Conservation (phyloP, 1,140 invertebrate genomes). For the Akabosia matsudoensis region DNA sequence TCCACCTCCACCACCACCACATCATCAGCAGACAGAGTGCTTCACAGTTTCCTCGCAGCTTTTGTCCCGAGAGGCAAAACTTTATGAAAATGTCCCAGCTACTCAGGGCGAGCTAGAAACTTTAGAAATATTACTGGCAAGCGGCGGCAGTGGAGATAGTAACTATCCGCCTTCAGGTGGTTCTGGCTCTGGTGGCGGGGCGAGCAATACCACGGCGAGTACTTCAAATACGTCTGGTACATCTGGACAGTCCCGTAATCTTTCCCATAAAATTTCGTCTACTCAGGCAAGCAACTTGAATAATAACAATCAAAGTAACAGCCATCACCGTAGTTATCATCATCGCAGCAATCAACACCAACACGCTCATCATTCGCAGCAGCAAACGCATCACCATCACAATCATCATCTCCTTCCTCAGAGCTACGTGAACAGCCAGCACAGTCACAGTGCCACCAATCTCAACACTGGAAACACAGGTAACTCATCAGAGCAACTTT, state of each 20-base stretch:
- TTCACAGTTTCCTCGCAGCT: slow-evolving; percentile 45
- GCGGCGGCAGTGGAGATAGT: slow-evolving; percentile 24
- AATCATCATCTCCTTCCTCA: slow-evolving; percentile 10
- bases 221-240: slow-evolving; percentile 29
- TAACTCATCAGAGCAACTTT: slow-evolving; percentile 29
- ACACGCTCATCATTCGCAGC: background rate
- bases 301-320: slow-evolving; percentile 5
- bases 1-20: background rate
- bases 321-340: background rate
- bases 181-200: background rate
- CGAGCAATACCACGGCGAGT: slow-evolving; percentile 32
- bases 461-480: background rate
- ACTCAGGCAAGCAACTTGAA: background rate
- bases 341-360: background rate
- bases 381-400: background rate
- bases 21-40: slow-evolving; percentile 27
- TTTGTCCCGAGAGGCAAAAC: slow-evolving; percentile 32
- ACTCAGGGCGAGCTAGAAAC: slow-evolving; percentile 35
- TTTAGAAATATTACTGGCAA: slow-evolving; percentile 33
- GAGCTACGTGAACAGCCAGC: slow-evolving; percentile 5
- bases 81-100: slow-evolving; percentile 44
- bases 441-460: slow-evolving; percentile 21
- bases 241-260: slow-evolving; percentile 10
- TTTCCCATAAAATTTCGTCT: background rate
- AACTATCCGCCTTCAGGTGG: slow-evolving; percentile 9